Evolutionary conservation across 2,888 invertebrate species (phyloP).

Genomic region (Leptinotarsa juncta): DNA sequence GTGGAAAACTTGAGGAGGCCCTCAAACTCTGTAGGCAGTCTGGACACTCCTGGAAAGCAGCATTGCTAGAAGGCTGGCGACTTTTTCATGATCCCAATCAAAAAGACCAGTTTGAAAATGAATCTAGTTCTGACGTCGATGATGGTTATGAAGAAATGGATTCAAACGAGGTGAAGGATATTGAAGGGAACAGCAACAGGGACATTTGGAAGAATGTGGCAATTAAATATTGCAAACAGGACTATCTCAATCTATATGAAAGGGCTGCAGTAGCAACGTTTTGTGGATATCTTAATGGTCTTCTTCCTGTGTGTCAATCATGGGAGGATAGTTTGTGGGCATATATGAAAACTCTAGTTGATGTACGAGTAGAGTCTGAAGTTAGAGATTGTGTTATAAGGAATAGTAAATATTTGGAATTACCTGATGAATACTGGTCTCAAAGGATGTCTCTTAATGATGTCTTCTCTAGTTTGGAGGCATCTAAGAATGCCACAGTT

Average conservation of each 20-base stretch:
- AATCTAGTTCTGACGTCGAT: conserved; percentile 59
- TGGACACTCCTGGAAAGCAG: conserved; percentile 93
- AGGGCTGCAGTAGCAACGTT: conserved; percentile 81
- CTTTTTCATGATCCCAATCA: conserved; percentile 88
- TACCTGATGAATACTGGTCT: conserved; percentile 79
- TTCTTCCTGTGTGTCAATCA: conserved; percentile 80
- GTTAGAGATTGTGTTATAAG: conserved; percentile 70
- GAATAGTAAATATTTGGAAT: conserved; percentile 67
- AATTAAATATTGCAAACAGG: conserved; percentile 67
- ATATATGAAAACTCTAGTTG: conserved; percentile 83
- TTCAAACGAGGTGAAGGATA: conserved; percentile 55
- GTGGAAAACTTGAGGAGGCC: conserved; percentile 88
- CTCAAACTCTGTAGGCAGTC: conserved; percentile 84
- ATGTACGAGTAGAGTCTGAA: conserved; percentile 86
- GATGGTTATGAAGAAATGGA: conserved; percentile 48
- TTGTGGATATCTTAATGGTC: conserved; percentile 83
- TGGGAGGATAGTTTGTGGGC: conserved; percentile 96
- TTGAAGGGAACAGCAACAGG: conserved; percentile 86
- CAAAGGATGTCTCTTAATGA: conserved; percentile 75
- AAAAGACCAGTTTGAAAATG: conserved; percentile 64
- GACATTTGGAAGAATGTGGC: conserved; percentile 84
- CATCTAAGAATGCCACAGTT: conserved; percentile 70
- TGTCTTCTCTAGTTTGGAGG: conserved; percentile 76
- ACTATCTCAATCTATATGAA: conserved; percentile 70
- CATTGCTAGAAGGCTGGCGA: conserved; percentile 90